Conservation (phyloP, 1,140 invertebrate genomes). For the Hyles euphorbiae region DNA sequence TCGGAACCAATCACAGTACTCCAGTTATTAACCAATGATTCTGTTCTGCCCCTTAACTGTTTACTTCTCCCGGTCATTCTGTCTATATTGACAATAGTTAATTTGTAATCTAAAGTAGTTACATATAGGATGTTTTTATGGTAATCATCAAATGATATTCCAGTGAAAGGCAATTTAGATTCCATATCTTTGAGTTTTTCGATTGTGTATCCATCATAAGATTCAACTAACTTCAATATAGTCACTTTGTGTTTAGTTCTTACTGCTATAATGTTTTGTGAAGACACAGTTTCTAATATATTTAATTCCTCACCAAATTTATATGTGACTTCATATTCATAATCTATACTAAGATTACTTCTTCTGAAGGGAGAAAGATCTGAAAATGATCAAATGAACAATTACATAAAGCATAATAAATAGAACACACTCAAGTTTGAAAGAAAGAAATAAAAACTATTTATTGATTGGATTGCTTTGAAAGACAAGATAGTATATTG, state of each 20-base stretch:
- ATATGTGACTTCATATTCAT: slow-evolving; percentile 27
- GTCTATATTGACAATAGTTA: slow-evolving; percentile 58
- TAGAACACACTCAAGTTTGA: too few species aligned
- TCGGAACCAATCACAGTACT: slow-evolving; percentile 44
- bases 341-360: slow-evolving; percentile 30
- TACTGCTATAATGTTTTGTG: slow-evolving; percentile 42
- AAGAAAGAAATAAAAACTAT: too few species aligned
- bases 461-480: too few species aligned
- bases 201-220: slow-evolving; percentile 30
- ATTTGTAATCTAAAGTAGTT: slow-evolving; percentile 41
- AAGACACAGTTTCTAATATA: slow-evolving; percentile 53
- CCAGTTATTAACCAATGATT: slow-evolving; percentile 49
- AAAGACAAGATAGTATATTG: too few species aligned
- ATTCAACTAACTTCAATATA: slow-evolving; percentile 39
- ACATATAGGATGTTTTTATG: slow-evolving; percentile 62
- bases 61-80: slow-evolving; percentile 45
- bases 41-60: slow-evolving; percentile 32
- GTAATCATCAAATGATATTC: slow-evolving; percentile 56
- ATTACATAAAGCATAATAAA: too few species aligned
- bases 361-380: slow-evolving; percentile 49
- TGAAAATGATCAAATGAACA: slow-evolving; percentile 28
- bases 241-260: slow-evolving; percentile 52
- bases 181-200: slow-evolving; percentile 44
- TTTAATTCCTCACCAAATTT: slow-evolving; percentile 40
- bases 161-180: slow-evolving; percentile 46